A percentile compares a stretch with the other conserved stretches of the same genome.
phyloP scores from a whole-genome alignment of 2,888 invertebrate genomes.

The Dryococelus australis region DNA sequence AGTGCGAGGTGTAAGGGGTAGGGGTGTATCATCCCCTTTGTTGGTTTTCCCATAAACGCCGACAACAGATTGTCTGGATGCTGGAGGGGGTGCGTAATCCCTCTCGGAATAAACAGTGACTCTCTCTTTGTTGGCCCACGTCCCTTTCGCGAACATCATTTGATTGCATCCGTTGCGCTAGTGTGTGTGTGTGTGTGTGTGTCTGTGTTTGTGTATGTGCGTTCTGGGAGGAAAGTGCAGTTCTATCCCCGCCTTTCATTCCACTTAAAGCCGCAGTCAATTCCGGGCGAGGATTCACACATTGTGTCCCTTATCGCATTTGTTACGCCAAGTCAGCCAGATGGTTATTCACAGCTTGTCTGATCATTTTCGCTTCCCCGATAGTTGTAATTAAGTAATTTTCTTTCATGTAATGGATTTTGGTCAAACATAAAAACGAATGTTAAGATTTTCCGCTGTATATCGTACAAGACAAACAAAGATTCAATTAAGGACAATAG shows the following conservation, averaged over 20 bases:
- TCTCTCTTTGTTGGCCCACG: background rate
- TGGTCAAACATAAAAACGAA: too few species aligned
- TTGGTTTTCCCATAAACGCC: slow-evolving; percentile 16
- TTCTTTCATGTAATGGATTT: too few species aligned
- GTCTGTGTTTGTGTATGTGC: background rate
- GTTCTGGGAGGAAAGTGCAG: background rate
- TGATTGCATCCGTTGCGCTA: background rate
- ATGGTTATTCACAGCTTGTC: too few species aligned
- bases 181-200: background rate
- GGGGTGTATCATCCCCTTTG: background rate
- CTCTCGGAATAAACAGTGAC: slow-evolving; percentile 2
- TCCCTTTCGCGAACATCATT: background rate
- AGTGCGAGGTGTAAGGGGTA: background rate
- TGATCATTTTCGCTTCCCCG: too few species aligned
- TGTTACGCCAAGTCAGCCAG: background rate
- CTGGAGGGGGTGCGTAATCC: background rate
- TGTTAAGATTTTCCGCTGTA: too few species aligned
- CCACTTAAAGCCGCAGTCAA: background rate
- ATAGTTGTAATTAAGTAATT: too few species aligned
- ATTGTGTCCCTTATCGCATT: background rate
- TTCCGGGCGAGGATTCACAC: background rate
- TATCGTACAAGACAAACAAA: too few species aligned
- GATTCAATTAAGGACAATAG: too few species aligned
- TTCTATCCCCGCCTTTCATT: background rate
- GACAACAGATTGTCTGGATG: slow-evolving; percentile 3